Evolutionary conservation across 2,888 invertebrate species (phyloP).

Genomic region (Rhimphoctona megacephalus): DNA sequence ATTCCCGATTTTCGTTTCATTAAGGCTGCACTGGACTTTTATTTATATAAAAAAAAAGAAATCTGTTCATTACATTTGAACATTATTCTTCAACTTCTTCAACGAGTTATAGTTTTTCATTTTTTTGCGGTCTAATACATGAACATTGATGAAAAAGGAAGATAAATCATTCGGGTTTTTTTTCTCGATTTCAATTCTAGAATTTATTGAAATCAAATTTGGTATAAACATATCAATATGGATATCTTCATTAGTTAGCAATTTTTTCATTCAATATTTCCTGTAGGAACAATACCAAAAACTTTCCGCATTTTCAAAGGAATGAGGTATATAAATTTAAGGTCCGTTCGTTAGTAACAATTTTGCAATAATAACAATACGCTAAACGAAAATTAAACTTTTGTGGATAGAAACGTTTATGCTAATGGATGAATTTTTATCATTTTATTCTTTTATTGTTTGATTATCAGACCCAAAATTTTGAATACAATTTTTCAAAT

Average conservation of each 20-base stretch:
- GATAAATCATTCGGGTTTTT: neutral
- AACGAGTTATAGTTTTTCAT: neutral
- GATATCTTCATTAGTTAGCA: neutral
- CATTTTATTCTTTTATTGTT: neutral
- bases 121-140: neutral
- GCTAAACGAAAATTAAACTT: neutral
- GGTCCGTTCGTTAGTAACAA: no score
- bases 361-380: no score
- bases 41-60: neutral
- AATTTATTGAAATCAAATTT: neutral
- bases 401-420: neutral
- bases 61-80: neutral
- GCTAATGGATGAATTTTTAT: neutral
- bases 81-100: neutral
- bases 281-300: neutral
- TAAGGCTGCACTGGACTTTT: neutral
- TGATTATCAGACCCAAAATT: neutral
- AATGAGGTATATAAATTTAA: no score
- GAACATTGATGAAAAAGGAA: neutral
- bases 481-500: neutral
- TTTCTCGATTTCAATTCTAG: neutral
- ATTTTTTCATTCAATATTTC: neutral
- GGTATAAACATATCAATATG: neutral
- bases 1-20: conserved; percentile 47
- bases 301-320: no score